phyloP scores from a whole-genome alignment of 2,797 vertebrate genomes.

The Cirrhinus mrigala region DNA sequence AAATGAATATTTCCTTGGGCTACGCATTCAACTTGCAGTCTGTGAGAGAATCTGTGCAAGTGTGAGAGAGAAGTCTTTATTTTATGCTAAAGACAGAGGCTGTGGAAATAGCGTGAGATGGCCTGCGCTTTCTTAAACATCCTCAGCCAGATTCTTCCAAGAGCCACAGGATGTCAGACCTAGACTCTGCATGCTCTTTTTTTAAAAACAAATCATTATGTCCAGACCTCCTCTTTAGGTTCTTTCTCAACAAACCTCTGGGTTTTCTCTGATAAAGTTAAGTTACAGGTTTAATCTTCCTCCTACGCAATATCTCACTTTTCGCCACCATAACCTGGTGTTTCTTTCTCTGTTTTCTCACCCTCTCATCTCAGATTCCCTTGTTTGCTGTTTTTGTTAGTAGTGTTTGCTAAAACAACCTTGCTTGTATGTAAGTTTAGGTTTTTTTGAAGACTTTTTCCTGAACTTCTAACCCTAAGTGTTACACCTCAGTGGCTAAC shows the following conservation, averaged over 20 bases:
- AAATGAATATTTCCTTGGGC: constrained; percentile 35
- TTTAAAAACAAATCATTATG: not conserved
- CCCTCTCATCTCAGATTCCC: not conserved
- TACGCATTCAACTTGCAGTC: constrained; percentile 4
- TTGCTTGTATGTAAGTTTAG: not conserved
- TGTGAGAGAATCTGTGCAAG: not conserved
- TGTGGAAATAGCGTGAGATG: constrained; percentile 1
- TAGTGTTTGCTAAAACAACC: not conserved
- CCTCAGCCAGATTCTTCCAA: not conserved
- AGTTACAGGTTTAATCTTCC: constrained; percentile 7
- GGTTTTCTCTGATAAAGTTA: constrained; percentile 14
- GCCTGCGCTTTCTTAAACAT: not conserved
- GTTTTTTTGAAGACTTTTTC: not conserved
- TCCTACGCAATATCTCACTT: constrained; percentile 1
- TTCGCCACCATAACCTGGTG: not conserved
- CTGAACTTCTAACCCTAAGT: not conserved
- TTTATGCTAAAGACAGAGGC: not conserved
- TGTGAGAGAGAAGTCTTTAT: constrained; percentile 10
- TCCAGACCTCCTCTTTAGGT: constrained; percentile 11
- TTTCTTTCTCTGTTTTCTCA: constrained; percentile 8
- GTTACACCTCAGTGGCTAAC: constrained; percentile 2
- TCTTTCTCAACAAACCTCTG: not conserved
- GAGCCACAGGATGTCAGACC: constrained; percentile 11
- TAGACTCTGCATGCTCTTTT: constrained; percentile 1
- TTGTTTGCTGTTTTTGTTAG: constrained; percentile 21